Evolutionary conservation across 1,140 invertebrate species (phyloP).

Genomic region (Drosophila biarmipes): DNA sequence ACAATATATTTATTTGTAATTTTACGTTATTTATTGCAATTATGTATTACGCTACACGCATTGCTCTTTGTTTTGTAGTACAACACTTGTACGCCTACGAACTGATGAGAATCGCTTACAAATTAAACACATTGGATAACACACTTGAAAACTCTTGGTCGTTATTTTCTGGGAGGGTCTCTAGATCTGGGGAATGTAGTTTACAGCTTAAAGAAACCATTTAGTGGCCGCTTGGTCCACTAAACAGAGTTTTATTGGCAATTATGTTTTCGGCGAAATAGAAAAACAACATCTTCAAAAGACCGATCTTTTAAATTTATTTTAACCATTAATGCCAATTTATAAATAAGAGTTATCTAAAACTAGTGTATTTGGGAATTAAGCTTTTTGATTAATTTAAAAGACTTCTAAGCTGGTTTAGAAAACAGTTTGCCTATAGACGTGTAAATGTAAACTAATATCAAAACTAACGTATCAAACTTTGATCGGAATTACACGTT

Average conservation of each 20-base stretch:
- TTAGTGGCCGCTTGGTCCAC: too few relatives aligned
- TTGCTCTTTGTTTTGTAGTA: slow-evolving; percentile 60
- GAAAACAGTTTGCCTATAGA: too few relatives aligned
- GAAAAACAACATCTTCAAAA: too few relatives aligned
- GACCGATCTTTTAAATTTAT: not conserved
- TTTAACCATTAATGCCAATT: not conserved
- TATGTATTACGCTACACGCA: slow-evolving; percentile 70
- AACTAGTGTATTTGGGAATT: not conserved
- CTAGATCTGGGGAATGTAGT: not conserved
- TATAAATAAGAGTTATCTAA: not conserved
- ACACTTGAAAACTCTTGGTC: slow-evolving; percentile 12
- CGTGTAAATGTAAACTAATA: not conserved
- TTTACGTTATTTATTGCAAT: slow-evolving; percentile 83
- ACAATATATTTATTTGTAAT: slow-evolving; percentile 78
- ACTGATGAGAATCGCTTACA: slow-evolving; percentile 67
- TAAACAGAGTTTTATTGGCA: not conserved
- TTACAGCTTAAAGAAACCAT: not conserved
- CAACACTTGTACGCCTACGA: slow-evolving; percentile 41
- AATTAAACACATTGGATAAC: slow-evolving; percentile 52
- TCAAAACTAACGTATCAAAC: not conserved
- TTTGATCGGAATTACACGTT: not conserved
- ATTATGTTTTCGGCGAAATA: too few relatives aligned
- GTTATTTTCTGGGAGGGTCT: not conserved
- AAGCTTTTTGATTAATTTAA: not conserved
- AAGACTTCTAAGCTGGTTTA: not conserved